These are phyloP conservation scores for Aleiodes sp. DNA, from an alignment of 1,140 invertebrate species.

Conservation along the genomic window DNA sequence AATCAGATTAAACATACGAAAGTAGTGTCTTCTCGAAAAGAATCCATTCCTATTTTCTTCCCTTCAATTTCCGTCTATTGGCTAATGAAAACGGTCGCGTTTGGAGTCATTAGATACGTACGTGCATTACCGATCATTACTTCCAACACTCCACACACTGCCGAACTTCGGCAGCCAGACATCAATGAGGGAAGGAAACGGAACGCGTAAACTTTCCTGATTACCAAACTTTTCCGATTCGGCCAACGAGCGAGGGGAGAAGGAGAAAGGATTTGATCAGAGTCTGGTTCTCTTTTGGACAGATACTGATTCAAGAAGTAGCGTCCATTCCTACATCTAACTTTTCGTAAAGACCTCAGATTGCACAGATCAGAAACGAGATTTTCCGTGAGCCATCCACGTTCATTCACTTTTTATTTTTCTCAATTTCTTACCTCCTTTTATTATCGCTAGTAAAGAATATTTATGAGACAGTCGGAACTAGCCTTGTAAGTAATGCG, in stretches of 20 bases:
- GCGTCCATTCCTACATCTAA: neutral
- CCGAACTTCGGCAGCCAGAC: neutral
- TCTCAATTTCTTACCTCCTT: too few species aligned
- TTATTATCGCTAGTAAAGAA: too few species aligned
- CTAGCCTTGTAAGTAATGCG: too few species aligned
- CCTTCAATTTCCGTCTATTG: neutral
- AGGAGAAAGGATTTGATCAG: neutral
- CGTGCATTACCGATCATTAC: conserved; percentile 48
- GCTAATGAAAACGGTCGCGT: neutral
- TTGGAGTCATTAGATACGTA: neutral
- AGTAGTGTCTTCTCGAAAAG: neutral
- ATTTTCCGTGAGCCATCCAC: neutral
- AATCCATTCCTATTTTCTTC: neutral
- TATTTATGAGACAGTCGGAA: too few species aligned
- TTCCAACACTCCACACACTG: conserved; percentile 41
- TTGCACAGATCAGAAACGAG: conserved; percentile 2
- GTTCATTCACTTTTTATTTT: neutral
- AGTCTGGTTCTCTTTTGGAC: neutral
- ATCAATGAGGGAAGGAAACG: conserved; percentile 5
- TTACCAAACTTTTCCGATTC: conserved; percentile 59
- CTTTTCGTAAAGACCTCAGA: conserved; percentile 9
- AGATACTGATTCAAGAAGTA: conserved; percentile 5
- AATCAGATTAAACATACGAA: neutral
- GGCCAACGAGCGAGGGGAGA: conserved; percentile 47
- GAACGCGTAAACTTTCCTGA: conserved; percentile 52